Conservation (phyloP, 2,888 invertebrate species). For the Lycocerus yunnanus region DNA sequence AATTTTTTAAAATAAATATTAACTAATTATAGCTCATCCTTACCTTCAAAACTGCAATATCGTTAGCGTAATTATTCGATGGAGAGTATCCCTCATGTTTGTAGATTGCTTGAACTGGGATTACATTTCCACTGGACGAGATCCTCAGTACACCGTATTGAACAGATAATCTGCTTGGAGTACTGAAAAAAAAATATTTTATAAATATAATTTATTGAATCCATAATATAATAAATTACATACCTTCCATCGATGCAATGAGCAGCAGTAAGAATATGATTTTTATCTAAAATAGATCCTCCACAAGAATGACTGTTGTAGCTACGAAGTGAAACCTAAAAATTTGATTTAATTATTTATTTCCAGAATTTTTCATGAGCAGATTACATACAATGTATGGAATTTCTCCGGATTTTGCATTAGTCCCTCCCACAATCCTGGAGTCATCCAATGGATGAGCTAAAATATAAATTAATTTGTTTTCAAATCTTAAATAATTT, state of each 20-base stretch:
- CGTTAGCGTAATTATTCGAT: constrained; percentile 29
- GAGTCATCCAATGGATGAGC: background rate
- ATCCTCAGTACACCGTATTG: constrained; percentile 32
- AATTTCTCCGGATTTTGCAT: background rate
- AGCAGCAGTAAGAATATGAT: constrained; percentile 29
- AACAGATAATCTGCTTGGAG: background rate
- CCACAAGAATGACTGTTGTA: background rate
- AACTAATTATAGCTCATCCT: too few relatives aligned
- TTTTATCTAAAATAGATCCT: background rate
- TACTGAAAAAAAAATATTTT: background rate
- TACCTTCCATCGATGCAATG: constrained; percentile 24
- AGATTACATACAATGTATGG: background rate
- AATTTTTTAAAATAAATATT: constrained; percentile 5
- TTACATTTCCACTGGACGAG: constrained; percentile 14
- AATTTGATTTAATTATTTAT: background rate
- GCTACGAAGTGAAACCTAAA: background rate
- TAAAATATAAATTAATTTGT: background rate
- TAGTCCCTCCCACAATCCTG: background rate
- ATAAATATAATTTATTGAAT: background rate
- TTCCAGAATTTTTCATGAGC: background rate
- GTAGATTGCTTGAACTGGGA: constrained; percentile 21
- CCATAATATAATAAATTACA: background rate
- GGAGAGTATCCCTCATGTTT: constrained; percentile 25
- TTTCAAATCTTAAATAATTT: background rate
- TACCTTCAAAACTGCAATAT: constrained; percentile 37